Conservation (phyloP, 2,797 vertebrate genomes). For the Helarctos malayanus region DNA sequence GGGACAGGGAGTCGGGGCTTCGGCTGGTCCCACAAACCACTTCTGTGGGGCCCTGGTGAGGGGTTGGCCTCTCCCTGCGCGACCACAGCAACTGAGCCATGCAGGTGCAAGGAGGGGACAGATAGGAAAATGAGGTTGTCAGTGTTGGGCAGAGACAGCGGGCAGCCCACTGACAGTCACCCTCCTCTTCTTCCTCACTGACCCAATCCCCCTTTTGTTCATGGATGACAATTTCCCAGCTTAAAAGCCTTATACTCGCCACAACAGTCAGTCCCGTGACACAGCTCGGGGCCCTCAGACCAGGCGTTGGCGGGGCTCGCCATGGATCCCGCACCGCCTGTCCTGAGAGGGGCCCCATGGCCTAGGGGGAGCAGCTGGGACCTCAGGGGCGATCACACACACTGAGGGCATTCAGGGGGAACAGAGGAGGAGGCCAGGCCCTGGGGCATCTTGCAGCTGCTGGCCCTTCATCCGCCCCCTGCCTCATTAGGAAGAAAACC, state of each 20-base stretch:
- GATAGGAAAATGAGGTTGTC: not conserved
- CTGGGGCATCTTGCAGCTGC: not conserved
- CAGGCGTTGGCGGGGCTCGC: accelerated
- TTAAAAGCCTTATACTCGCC: not conserved
- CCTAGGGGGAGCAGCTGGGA: not conserved
- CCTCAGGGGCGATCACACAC: not conserved
- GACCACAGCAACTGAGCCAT: not conserved
- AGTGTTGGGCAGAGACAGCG: too few species aligned
- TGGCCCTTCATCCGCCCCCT: not conserved
- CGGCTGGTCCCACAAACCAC: too few species aligned
- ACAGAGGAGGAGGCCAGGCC: not conserved
- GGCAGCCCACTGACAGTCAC: too few species aligned
- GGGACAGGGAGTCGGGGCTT: too few species aligned
- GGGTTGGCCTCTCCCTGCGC: not conserved
- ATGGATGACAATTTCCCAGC: not conserved
- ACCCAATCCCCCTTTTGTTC: not conserved
- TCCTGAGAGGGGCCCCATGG: accelerated
- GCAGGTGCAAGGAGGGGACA: not conserved
- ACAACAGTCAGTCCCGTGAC: not conserved
- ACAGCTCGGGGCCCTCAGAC: not conserved
- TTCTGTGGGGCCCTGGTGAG: not conserved
- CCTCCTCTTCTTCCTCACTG: not conserved
- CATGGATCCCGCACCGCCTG: accelerated
- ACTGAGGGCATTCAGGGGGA: not conserved
- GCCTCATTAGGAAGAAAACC: not conserved